A percentile compares a stretch with the other conserved stretches of the same genome.
Conservation (phyloP, 2,113 vertebrate species). For the Cepphus grylle region DNA sequence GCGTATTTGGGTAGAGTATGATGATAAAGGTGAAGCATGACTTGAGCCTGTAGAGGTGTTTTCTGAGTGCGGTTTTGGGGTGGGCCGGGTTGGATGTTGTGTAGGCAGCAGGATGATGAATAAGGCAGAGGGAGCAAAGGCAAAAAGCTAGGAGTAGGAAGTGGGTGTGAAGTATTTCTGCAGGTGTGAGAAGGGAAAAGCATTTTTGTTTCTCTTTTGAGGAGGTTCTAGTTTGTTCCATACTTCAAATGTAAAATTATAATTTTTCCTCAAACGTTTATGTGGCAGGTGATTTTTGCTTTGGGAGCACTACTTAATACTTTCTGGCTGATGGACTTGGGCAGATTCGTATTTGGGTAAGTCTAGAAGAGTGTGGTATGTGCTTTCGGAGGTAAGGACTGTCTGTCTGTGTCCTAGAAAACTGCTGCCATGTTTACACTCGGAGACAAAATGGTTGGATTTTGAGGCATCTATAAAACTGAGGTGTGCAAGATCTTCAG, state of each 20-base stretch:
- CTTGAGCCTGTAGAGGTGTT: neutral
- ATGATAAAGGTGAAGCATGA: neutral
- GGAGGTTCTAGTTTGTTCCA: rapidly evolving
- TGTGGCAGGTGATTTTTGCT: constrained; percentile 87
- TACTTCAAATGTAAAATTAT: rapidly evolving
- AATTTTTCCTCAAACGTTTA: neutral
- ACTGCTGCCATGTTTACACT: rapidly evolving
- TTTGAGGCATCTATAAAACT: neutral
- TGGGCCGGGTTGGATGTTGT: neutral
- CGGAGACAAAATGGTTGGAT: rapidly evolving
- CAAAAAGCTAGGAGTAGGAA: neutral
- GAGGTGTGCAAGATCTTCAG: neutral
- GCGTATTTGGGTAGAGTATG: neutral
- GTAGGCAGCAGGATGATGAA: neutral
- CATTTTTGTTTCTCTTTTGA: neutral
- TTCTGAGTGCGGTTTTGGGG: neutral
- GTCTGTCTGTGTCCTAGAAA: neutral
- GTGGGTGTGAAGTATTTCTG: neutral
- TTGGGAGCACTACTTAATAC: constrained; percentile 81
- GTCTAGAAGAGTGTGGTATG: neutral
- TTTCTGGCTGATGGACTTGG: constrained; percentile 92
- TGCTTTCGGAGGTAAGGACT: neutral
- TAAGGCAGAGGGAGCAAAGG: neutral
- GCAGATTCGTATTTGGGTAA: constrained; percentile 97
- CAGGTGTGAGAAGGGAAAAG: neutral